Evolutionary conservation across 2,113 vertebrate genomes (phyloP).

Genomic region (Mormoops blainvillei): DNA sequence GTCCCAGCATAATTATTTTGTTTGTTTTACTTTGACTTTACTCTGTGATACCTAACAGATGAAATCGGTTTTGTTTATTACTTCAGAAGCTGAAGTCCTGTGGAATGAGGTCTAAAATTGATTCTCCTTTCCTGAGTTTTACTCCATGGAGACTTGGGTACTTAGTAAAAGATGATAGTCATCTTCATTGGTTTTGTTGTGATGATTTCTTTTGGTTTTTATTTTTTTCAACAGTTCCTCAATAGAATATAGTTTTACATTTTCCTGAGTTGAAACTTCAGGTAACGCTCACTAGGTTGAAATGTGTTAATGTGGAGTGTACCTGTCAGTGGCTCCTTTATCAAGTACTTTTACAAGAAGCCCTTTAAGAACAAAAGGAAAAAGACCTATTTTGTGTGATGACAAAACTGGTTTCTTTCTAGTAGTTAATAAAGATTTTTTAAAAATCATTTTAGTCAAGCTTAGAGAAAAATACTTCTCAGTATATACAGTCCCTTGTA

Average conservation of each 20-base stretch:
- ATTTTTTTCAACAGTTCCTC: neutral
- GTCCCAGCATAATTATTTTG: neutral
- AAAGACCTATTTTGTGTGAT: neutral
- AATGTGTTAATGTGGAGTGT: neutral
- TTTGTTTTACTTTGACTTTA: constrained; percentile 17
- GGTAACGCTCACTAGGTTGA: neutral
- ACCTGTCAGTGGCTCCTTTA: neutral
- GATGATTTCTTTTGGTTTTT: neutral
- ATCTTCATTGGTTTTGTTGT: neutral
- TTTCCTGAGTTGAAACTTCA: neutral
- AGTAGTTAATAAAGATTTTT: neutral
- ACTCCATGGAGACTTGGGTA: neutral
- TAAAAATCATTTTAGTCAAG: neutral
- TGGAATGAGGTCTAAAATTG: neutral
- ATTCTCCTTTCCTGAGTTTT: neutral
- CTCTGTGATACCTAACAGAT: neutral
- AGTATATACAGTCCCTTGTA: neutral
- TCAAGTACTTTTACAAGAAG: neutral
- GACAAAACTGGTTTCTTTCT: neutral
- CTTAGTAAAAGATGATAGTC: neutral
- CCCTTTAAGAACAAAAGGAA: neutral
- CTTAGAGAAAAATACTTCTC: neutral
- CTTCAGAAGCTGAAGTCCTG: neutral
- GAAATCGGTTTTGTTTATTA: neutral
- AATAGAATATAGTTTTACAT: neutral